Evolutionary conservation across 2,113 vertebrate species (phyloP).

Genomic region (Fregata magnificens): DNA sequence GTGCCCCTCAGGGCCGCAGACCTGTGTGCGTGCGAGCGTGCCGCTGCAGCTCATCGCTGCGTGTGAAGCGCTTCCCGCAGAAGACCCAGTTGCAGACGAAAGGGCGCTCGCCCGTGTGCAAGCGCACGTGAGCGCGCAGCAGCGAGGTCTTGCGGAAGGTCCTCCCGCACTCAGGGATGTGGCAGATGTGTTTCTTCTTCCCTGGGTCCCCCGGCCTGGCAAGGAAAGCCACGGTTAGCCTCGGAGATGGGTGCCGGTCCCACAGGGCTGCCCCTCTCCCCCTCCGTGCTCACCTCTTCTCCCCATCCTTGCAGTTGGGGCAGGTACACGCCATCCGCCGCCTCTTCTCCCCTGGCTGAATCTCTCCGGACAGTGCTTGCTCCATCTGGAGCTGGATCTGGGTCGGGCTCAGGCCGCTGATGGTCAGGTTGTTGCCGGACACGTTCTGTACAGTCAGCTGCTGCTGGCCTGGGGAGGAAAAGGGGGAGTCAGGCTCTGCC

Average conservation of each 20-base stretch:
- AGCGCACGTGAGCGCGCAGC: conserved; percentile 90
- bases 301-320: conserved; percentile 97
- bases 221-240: background rate
- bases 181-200: conserved; percentile 96
- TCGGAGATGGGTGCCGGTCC: accelerated
- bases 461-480: conserved; percentile 83
- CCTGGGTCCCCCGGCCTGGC: conserved; percentile 88
- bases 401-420: conserved; percentile 81
- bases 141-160: conserved; percentile 95
- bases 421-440: conserved; percentile 88
- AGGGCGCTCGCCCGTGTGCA: conserved; percentile 93
- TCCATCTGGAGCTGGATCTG: conserved; percentile 92
- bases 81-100: conserved; percentile 97
- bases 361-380: conserved; percentile 86
- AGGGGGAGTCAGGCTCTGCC: background rate
- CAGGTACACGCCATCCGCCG: conserved; percentile 96
- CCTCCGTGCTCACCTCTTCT: conserved; percentile 80
- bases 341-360: conserved; percentile 91
- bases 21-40: conserved; percentile 96
- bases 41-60: conserved; percentile 93
- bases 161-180: conserved; percentile 92
- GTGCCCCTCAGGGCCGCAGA: conserved; percentile 13
- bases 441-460: conserved; percentile 93
- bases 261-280: background rate
- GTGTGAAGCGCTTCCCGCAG: conserved; percentile 95